These are phyloP conservation scores for Andricus quercusramuli DNA, from an alignment of 2,888 invertebrate species.

Conservation along the genomic window DNA sequence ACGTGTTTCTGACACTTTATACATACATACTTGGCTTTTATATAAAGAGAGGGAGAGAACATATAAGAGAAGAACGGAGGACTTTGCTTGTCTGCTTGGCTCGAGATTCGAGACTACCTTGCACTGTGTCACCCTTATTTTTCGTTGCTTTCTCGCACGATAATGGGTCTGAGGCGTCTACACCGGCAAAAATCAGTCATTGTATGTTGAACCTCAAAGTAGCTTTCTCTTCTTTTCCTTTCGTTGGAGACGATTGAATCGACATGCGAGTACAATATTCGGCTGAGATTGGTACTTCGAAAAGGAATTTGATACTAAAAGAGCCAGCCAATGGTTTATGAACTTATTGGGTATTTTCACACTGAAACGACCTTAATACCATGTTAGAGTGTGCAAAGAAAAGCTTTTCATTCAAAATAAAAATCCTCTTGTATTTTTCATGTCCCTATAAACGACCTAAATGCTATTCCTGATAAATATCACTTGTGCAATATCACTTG, in stretches of 20 bases:
- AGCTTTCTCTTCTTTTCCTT: conserved; percentile 56
- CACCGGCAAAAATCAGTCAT: conserved; percentile 58
- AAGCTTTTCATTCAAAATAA: background rate
- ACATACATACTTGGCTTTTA: conserved; percentile 53
- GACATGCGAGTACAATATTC: conserved; percentile 54
- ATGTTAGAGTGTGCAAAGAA: background rate
- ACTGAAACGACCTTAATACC: background rate
- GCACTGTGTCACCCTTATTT: conserved; percentile 70
- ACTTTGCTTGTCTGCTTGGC: conserved; percentile 49
- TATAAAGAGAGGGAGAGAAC: conserved; percentile 42
- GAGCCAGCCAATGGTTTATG: conserved; percentile 8
- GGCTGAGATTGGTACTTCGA: conserved; percentile 51
- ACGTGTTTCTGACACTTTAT: conserved; percentile 73
- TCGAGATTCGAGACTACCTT: conserved; percentile 45
- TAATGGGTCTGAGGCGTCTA: conserved; percentile 65
- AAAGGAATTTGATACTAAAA: conserved; percentile 48
- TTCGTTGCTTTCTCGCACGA: conserved; percentile 61
- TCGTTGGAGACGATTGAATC: conserved; percentile 57
- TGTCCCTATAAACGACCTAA: background rate
- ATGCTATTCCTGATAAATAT: conserved; percentile 8
- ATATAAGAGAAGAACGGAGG: conserved; percentile 25
- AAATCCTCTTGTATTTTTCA: background rate
- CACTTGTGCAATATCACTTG: background rate
- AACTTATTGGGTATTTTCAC: background rate
- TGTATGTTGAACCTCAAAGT: conserved; percentile 59